Base-by-base conservation (phyloP, 2,113 vertebrate species). In the Pseudorasbora parva region DNA sequence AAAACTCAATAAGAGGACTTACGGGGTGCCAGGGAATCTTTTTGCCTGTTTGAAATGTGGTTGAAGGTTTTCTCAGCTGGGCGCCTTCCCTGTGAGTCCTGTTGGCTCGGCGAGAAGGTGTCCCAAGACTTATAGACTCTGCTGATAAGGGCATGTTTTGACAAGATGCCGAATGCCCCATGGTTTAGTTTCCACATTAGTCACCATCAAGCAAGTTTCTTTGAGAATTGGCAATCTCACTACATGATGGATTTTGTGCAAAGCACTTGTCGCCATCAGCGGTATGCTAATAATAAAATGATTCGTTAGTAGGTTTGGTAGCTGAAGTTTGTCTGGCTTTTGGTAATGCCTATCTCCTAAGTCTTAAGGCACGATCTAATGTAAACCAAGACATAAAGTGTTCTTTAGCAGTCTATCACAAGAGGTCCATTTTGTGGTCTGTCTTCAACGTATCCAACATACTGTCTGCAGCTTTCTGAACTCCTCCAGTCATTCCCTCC, bases 21-120 rank as follows among this genome's bases (percentile, higher is more conserved):
- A 60, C 14, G 8, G 8, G 37, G 37, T 78, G 76, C 76, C 76
- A 78, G 25, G 21, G 14, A 57, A 60, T 78, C 57, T 78, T 78
- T 60, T 87, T 82, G 74, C 82, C 87, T 85, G 75, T 77, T 41
- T 87, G 85, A 91, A 84, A 87, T 90, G 88, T 90, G 89, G 86
- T 88, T 83, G 79, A 88, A 89, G 87, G 87, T 89, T 90, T 91
- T 90, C 89, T 88, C 87, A 88, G 89, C 87, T 88, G 86, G 74
- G 82, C 78, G 82, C 75, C 78, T 77, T 54, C 71, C 49, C 64
- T 47, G 47, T 54, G 86, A 84, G 68, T 75, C 25, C 17, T 23
- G 80, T 43, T 81, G 49, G 14, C 68, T 86, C 62, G 19, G 33
- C 21, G 15, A 41, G 23, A 43, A 25, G 57, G 57, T 60, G 59